Percentiles rank a stretch among this genome's conserved stretches.
phyloP scores from a whole-genome alignment of 2,888 invertebrate genomes.

The Microplitis deprimator region DNA sequence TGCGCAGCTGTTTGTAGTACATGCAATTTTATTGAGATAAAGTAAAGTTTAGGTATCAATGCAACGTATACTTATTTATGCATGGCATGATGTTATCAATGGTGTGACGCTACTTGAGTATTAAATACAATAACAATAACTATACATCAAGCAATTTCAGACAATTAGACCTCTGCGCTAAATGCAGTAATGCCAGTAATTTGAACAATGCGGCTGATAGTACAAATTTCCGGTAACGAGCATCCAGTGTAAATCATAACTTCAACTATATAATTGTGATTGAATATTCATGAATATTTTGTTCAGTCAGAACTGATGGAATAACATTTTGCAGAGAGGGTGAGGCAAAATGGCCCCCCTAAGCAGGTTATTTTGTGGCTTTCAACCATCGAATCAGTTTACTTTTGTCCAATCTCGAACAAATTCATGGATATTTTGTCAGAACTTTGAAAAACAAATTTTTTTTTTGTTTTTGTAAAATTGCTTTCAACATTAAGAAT shows the following conservation, averaged over 20 bases:
- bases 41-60: background rate
- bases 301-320: background rate
- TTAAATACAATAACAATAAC: background rate
- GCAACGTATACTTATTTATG: background rate
- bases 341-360: no score
- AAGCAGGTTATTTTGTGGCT: no score
- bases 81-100: background rate
- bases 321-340: no score
- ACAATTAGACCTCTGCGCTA: background rate
- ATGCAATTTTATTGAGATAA: background rate
- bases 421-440: no score
- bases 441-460: no score
- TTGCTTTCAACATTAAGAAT: no score
- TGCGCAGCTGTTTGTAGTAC: no score
- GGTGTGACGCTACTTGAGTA: background rate
- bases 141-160: background rate
- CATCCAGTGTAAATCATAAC: background rate
- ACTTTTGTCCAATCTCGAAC: no score
- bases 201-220: background rate
- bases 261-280: background rate
- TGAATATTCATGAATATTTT: background rate
- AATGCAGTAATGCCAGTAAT: background rate
- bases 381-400: no score
- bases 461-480: no score
- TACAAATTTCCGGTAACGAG: background rate